A percentile compares a stretch with the other conserved stretches of the same genome.
phyloP scores from a whole-genome alignment of 2,888 invertebrate species.

The Drosophila tanythrix region DNA sequence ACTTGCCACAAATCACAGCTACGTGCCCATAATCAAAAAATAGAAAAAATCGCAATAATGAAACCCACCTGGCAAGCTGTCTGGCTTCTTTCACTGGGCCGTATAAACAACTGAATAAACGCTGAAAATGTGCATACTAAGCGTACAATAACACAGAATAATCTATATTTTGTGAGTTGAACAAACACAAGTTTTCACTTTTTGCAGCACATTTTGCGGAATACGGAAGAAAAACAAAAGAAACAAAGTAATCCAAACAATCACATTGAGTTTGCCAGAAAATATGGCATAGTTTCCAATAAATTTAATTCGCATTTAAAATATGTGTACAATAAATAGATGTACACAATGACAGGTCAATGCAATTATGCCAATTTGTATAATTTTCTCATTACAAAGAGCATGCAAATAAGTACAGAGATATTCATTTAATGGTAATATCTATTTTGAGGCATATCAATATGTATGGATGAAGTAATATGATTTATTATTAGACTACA shows the following conservation, averaged over 20 bases:
- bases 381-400: conserved; percentile 48
- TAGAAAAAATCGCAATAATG: conserved; percentile 1
- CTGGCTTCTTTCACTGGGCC: conserved; percentile 27
- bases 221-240: background rate
- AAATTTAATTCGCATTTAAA: conserved; percentile 18
- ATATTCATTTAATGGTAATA: conserved; percentile 45
- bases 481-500: conserved; percentile 58
- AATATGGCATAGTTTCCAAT: conserved; percentile 7
- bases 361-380: conserved; percentile 48
- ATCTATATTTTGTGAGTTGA: conserved; percentile 57
- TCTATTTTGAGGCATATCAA: conserved; percentile 44
- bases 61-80: conserved; percentile 49
- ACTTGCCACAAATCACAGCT: conserved; percentile 26
- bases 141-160: conserved; percentile 58
- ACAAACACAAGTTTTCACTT: conserved; percentile 38
- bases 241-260: background rate
- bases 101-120: conserved; percentile 55
- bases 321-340: background rate
- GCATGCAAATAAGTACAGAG: conserved; percentile 31
- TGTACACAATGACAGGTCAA: conserved; percentile 23
- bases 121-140: conserved; percentile 55
- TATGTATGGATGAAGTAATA: conserved; percentile 51
- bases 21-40: conserved; percentile 3
- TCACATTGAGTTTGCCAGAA: background rate
- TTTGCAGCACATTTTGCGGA: background rate